Base-by-base conservation (phyloP, 2,888 invertebrate genomes). In the Ectemnius cavifrons region DNA sequence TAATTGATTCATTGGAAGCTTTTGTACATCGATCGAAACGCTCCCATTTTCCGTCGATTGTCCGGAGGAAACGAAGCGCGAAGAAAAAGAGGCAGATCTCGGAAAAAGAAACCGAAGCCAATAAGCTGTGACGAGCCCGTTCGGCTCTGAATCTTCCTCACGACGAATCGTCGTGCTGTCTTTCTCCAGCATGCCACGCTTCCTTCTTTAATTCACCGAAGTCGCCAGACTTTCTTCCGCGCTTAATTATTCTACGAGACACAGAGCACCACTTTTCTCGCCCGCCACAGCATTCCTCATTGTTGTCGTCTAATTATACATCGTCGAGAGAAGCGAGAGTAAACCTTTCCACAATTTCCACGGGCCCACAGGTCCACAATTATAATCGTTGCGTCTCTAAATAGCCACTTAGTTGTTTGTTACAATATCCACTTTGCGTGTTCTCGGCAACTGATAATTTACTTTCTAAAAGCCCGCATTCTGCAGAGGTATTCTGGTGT, bases 141-240 rank as follows among this genome's bases (percentile, higher is more conserved):
- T 89, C 87, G 86, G 88, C 87, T 89, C 88, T 88, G 82, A 88
- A 89, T 89, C 85, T 81, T 82, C 80, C 82, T 80, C 80, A 76
- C 71, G 83, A 80, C 80, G 72, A 37, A 73, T 71, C 72, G 64
- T 13, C 74, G 37, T 59, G 16, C n/a, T 52, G 16, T 37, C 37
- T 37, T 5, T 52, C 52, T 0, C 52, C 4, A 52, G 11, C 52
- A 16, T 14, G n/a, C 4, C 52, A 16, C 5, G 52, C n/a, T n/a
- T 52, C 52, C 16, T 14, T 14, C 52, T 37, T 37, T 37, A 37
- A 37, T 57, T 64, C 62, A 47, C 27, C 28, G 45, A 14, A 57
- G 67, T 61, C 71, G 57, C 73, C 79, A 79, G 82, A 85, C 84
- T 86, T 83, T 85, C 86, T 83, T 84, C 80, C 79, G 80, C 76